Evolutionary conservation across 2,113 vertebrate genomes (phyloP), one percentile per base, ranked within the genome.

Genomic region (Lasiurus borealis): DNA sequence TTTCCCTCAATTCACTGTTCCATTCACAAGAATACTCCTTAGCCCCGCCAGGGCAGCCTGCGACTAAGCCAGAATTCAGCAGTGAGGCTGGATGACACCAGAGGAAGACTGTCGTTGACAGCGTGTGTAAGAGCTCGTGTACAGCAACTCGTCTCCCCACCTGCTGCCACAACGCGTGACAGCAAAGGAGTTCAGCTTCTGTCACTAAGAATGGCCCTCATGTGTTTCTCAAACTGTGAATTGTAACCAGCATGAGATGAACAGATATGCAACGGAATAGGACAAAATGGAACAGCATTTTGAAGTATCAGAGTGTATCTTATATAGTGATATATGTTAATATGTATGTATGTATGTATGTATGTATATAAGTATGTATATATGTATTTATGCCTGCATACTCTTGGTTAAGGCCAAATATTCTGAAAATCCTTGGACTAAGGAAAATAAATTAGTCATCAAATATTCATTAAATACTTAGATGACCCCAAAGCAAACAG

Each of bases 21-120:
- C 75, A 76, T 85, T 93, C 86, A 89, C 44, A 82, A 95, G 88
- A 95, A 86, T 80, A 85, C 82, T 93, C 92, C 85, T 46, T 71
- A 34, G 75, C 83, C 88, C 95, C 87, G 59, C 62, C 62, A 52
- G 34, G 89, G 57, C 57, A 83, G 44, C 69, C 57, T 76, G 77
- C 29, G 75, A 69, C 57, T 57, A 27, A 89, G 76, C 80, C 71
- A 76, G 73, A 40, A 25, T 15, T 13, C 3, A 91, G 88, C 89
- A 96, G 82, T 46, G n/a, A 89, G 25, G 48, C 31, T 68, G 14
- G 90, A 81, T 57, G 80, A 78, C 69, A 66, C 15, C 19, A 23
- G n/a, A 27, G 50, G 85, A 64, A 62, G 46, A 44, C 23, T 8
- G 54, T n/a, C 25, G 8, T 2, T 36, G 48, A 50, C 2, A 62